Evolutionary conservation across 2,888 invertebrate genomes (phyloP), one percentile per base, ranked within the genome.

Genomic region (Linnaemya vulpina): DNA sequence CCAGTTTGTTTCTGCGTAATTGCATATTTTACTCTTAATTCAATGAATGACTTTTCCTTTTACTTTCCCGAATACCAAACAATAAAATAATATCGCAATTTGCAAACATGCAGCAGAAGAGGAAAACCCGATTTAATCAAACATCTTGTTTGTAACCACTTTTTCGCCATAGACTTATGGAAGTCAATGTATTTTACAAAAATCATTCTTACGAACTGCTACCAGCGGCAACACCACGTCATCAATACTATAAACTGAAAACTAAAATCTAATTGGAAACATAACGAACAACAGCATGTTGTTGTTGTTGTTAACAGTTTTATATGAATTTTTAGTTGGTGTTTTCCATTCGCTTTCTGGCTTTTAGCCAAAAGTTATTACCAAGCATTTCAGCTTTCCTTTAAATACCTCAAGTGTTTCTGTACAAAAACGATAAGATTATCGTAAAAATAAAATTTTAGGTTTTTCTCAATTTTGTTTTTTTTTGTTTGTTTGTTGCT

Each of bases 291-390:
- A 38, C 25, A 77, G 53, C 60, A 73, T 60, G 22, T 2, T 62
- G 53, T 9, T 55, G 58, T 67, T 65, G 53, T 74, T 80, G 73
- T 49, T 71, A 78, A 79, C 46, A 73, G 38, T 73, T 73, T 46
- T 38, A 49, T 65, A 49, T 53, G 78, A n/a, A 51, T 78, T 70
- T 78, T 70, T 30, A 7, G 20, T 60, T 60, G 9, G 9, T 30
- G 0, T 60, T 68, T 71, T 70, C 53, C 46, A 58, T 71, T 55
- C 8, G 3, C 40, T 49, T 67, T 79, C 68, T 84, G 84, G 84
- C 71, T 46, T 67, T 67, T 77, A 62, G 84, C 84, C 84, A 84
- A 81, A 84, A 84, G 68, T 9, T 20, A 51, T 8, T 77, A 76
- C 51, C 25, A 71, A 46, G 40, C 55, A 67, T 67, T 22, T 76